These are phyloP conservation scores for Morphnarchus princeps DNA, from an alignment of 2,113 vertebrate genomes.

Conservation along the genomic window DNA sequence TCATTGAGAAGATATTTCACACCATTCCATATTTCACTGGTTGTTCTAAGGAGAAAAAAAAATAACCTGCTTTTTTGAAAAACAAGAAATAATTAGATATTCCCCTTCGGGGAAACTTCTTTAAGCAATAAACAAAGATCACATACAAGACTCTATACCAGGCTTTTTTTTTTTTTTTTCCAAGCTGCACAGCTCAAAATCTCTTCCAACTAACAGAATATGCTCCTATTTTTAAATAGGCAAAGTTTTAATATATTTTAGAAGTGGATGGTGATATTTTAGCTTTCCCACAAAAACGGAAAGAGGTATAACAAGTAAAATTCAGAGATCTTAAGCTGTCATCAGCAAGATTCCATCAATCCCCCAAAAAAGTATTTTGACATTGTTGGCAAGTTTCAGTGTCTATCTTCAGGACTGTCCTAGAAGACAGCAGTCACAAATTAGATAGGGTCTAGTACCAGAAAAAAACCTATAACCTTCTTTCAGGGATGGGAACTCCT, in stretches of 20 bases:
- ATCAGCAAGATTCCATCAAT: not conserved
- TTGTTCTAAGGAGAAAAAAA: not conserved
- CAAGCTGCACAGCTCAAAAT: not conserved
- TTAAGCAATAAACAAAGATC: not conserved
- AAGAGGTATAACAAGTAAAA: not conserved
- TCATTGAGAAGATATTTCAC: not conserved
- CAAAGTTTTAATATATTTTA: not conserved
- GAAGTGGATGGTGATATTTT: not conserved
- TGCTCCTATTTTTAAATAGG: not conserved
- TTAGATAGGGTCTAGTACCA: not conserved
- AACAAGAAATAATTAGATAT: conserved; percentile 13
- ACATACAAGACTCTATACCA: not conserved
- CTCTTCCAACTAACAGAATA: not conserved
- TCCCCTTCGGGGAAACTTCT: not conserved
- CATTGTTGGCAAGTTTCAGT: not conserved
- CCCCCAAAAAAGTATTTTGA: not conserved
- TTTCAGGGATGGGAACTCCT: not conserved
- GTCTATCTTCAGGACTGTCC: not conserved
- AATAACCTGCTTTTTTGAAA: not conserved
- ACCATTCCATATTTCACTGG: not conserved
- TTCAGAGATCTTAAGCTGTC: not conserved
- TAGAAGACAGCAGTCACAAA: not conserved
- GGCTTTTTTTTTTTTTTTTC: too few relatives aligned
- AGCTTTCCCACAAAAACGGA: not conserved
- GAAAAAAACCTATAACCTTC: rapidly evolving